These are phyloP conservation scores for Emesis russula DNA, from an alignment of 2,888 invertebrate species.

Conservation along the genomic window DNA sequence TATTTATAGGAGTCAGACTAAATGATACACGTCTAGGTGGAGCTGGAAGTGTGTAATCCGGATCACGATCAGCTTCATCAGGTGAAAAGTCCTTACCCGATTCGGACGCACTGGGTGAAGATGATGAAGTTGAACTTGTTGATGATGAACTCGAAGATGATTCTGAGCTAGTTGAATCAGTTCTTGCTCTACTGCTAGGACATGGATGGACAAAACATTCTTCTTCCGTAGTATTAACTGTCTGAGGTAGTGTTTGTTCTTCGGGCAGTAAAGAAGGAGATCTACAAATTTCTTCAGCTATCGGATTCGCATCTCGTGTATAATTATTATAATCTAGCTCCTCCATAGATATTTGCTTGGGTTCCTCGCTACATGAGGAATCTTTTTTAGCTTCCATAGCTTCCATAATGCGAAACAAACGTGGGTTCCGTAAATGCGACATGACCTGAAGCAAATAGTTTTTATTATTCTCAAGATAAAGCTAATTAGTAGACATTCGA, in stretches of 20 bases:
- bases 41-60: not conserved
- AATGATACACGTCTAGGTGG: conserved; percentile 2
- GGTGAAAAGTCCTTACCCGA: conserved; percentile 2
- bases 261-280: not conserved
- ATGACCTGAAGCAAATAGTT: not conserved
- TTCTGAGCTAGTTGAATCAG: conserved; percentile 9
- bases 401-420: too few species aligned
- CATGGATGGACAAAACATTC: not conserved
- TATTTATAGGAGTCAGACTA: not conserved
- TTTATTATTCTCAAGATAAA: not conserved
- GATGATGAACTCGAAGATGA: conserved; percentile 15
- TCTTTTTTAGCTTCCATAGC: too few species aligned
- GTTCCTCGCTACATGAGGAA: too few species aligned
- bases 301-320: not conserved
- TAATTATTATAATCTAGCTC: conserved; percentile 2
- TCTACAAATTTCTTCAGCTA: not conserved
- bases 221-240: not conserved
- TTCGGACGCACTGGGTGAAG: conserved; percentile 2
- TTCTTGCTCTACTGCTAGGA: conserved; percentile 9
- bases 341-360: too few species aligned
- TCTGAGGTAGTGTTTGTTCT: not conserved
- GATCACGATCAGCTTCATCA: conserved; percentile 7
- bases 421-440: too few species aligned
- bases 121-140: conserved; percentile 5
- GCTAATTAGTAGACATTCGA: not conserved